These are phyloP conservation scores for Arrhopalites spinosus DNA, from an alignment of 2,888 invertebrate genomes.

Conservation along the genomic window DNA sequence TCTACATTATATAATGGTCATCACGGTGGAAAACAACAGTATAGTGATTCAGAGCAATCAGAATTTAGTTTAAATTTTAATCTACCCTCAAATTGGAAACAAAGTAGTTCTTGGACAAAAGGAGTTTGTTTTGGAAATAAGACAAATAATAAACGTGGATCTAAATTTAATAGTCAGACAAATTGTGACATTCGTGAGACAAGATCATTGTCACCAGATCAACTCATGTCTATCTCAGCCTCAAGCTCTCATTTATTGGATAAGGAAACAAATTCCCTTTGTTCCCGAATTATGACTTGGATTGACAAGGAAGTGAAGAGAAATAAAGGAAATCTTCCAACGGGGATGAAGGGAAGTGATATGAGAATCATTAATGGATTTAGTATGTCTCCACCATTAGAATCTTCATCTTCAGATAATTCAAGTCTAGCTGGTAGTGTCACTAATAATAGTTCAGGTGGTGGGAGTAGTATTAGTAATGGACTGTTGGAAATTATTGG, in stretches of 20 bases:
- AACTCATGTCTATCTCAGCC: slow-evolving; percentile 13
- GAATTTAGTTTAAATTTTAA: not conserved
- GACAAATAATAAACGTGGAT: not conserved
- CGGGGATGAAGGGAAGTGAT: slow-evolving; percentile 36
- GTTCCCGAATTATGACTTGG: slow-evolving; percentile 54
- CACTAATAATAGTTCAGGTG: not conserved
- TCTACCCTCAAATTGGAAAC: slow-evolving; percentile 27
- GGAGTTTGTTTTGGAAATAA: slow-evolving; percentile 12
- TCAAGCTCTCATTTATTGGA: slow-evolving; percentile 11
- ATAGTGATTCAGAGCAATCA: not conserved
- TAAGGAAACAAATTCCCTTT: slow-evolving; percentile 40
- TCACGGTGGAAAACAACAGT: not conserved
- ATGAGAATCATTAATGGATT: slow-evolving; percentile 27
- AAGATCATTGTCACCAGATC: slow-evolving; percentile 34
- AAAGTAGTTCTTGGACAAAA: slow-evolving; percentile 29
- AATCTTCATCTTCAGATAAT: slow-evolving; percentile 15
- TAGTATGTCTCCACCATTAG: slow-evolving; percentile 4
- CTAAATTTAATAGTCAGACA: not conserved
- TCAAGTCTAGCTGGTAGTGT: slow-evolving; percentile 12
- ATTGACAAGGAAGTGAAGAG: slow-evolving; percentile 50
- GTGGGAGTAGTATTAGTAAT: not conserved
- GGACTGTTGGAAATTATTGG: slow-evolving; percentile 18
- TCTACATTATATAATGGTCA: not conserved
- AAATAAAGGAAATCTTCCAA: slow-evolving; percentile 29
- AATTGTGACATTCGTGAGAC: slow-evolving; percentile 9